Percentiles rank a stretch among this genome's conserved stretches.
Evolutionary conservation across 2,888 invertebrate species (phyloP).

Genomic region (Tipula unca): DNA sequence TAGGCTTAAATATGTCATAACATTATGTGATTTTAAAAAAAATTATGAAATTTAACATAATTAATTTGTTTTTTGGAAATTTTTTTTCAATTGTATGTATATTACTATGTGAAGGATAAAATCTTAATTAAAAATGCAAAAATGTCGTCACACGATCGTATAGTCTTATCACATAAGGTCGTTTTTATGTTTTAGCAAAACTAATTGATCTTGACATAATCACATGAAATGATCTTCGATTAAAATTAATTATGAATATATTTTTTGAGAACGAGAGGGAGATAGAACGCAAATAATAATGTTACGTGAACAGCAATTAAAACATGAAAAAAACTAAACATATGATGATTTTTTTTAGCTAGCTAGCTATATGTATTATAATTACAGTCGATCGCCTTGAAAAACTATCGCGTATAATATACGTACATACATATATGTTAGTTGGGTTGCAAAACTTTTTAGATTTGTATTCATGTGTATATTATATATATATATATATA

Average conservation of each 20-base stretch:
- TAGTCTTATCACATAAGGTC: not conserved
- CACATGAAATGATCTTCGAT: not conserved
- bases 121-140: constrained; percentile 8
- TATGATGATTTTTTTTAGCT: not conserved
- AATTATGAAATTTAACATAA: not conserved
- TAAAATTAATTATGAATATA: not conserved
- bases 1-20: constrained; percentile 14
- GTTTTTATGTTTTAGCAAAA: not conserved
- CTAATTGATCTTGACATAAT: constrained; percentile 8
- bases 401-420: not conserved
- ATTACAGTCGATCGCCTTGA: not conserved
- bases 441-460: not conserved
- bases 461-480: too few species aligned
- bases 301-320: not conserved
- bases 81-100: not conserved
- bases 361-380: not conserved
- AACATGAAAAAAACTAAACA: not conserved
- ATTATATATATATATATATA: not conserved
- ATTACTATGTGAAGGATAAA: not conserved
- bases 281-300: not conserved
- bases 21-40: not conserved
- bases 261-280: not conserved
- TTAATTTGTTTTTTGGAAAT: not conserved
- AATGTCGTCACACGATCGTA: not conserved
- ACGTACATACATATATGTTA: not conserved